phyloP scores from a whole-genome alignment of 2,888 invertebrate genomes.

The Lasioglossum zephyrum region DNA sequence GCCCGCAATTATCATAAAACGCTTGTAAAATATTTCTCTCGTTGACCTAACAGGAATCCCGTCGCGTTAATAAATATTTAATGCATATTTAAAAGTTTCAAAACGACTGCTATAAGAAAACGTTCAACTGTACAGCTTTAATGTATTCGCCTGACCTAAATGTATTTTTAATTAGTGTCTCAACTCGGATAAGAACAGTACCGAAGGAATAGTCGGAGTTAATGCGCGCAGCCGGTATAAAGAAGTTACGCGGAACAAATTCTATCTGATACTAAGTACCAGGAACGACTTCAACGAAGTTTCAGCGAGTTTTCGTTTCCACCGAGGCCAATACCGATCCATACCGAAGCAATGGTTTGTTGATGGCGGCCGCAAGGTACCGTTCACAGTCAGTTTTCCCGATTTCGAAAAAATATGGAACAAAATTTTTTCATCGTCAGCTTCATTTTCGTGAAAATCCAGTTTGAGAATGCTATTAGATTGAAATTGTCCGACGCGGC shows the following conservation, averaged over 20 bases:
- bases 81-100: slow-evolving; percentile 16
- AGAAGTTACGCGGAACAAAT: slow-evolving; percentile 49
- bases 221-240: slow-evolving; percentile 7
- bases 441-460: no score
- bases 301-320: slow-evolving; percentile 27
- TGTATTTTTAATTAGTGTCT: slow-evolving; percentile 25
- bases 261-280: slow-evolving; percentile 65
- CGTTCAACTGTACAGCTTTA: neutral
- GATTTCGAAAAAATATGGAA: slow-evolving; percentile 61
- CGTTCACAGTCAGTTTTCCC: slow-evolving; percentile 67
- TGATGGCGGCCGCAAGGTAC: slow-evolving; percentile 37
- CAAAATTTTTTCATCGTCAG: no score
- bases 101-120: neutral
- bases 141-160: slow-evolving; percentile 13
- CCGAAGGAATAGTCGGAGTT: slow-evolving; percentile 14
- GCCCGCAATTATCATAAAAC: neutral
- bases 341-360: neutral
- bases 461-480: no score
- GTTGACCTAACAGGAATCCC: neutral
- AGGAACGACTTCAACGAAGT: slow-evolving; percentile 23
- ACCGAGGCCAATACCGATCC: slow-evolving; percentile 21
- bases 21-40: slow-evolving; percentile 15
- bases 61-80: slow-evolving; percentile 21
- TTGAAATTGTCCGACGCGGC: no score
- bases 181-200: neutral